phyloP scores from a whole-genome alignment of 2,113 vertebrate genomes.

The Sapajus apella region DNA sequence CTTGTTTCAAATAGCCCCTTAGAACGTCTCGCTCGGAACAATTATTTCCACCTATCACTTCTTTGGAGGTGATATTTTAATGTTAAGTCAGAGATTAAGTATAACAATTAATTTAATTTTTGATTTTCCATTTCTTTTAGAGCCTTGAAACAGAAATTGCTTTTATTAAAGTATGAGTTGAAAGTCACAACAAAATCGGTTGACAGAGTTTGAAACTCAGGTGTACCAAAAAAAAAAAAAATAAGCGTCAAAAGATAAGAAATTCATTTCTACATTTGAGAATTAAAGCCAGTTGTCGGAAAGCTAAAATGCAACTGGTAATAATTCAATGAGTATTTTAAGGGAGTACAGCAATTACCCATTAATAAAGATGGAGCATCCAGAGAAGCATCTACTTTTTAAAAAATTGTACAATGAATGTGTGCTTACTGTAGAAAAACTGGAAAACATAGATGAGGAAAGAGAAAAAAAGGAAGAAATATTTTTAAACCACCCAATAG shows the following conservation, averaged over 20 bases:
- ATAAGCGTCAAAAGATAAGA: background rate
- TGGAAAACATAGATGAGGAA: background rate
- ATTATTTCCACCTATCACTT: constrained; percentile 41
- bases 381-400: background rate
- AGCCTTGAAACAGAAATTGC: constrained; percentile 29
- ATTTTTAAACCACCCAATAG: background rate
- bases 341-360: background rate
- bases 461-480: background rate
- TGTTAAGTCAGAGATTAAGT: constrained; percentile 48
- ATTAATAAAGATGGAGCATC: background rate
- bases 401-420: background rate
- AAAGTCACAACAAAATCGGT: constrained; percentile 55
- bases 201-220: constrained; percentile 41
- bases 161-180: constrained; percentile 68
- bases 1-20: constrained; percentile 14
- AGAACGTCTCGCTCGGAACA: background rate
- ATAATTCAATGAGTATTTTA: background rate
- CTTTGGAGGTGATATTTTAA: constrained; percentile 35
- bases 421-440: background rate
- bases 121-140: constrained; percentile 52
- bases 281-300: constrained; percentile 7
- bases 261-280: background rate
- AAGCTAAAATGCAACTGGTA: constrained; percentile 13
- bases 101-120: constrained; percentile 67
- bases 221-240: background rate